phyloP scores from a whole-genome alignment of 2,888 invertebrate species.

The Nineta flava region DNA sequence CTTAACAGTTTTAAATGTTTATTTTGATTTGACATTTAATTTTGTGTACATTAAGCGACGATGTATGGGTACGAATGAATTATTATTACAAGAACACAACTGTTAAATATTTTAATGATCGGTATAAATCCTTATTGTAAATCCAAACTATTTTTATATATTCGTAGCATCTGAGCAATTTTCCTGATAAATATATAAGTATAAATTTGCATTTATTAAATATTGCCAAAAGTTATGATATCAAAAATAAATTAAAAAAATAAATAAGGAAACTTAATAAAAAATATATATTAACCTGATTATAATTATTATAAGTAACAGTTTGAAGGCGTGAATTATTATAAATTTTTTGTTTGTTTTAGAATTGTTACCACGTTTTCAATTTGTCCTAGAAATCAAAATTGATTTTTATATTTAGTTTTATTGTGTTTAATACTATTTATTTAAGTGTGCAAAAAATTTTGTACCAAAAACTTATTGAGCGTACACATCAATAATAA shows the following conservation, averaged over 20 bases:
- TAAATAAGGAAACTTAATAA: not conserved
- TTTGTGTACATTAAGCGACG: no score
- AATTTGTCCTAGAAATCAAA: not conserved
- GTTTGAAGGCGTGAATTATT: not conserved
- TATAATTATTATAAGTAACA: not conserved
- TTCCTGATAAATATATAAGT: not conserved
- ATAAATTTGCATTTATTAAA: not conserved
- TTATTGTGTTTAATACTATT: not conserved
- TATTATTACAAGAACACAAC: no score
- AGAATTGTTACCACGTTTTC: not conserved
- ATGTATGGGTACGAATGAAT: not conserved
- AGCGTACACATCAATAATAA: not conserved
- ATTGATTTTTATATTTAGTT: no score
- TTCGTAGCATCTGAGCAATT: not conserved
- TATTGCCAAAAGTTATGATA: not conserved
- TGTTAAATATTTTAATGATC: no score
- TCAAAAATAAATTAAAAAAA: not conserved
- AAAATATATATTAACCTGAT: not conserved
- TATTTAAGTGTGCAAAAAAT: not conserved
- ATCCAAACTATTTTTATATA: not conserved
- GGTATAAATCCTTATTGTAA: not conserved
- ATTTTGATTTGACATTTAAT: no score
- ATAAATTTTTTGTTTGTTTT: not conserved
- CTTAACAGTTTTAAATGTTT: not conserved
- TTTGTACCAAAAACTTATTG: not conserved